Evolutionary conservation across 2,113 vertebrate genomes (phyloP).

Genomic region (Perca schrenkii): DNA sequence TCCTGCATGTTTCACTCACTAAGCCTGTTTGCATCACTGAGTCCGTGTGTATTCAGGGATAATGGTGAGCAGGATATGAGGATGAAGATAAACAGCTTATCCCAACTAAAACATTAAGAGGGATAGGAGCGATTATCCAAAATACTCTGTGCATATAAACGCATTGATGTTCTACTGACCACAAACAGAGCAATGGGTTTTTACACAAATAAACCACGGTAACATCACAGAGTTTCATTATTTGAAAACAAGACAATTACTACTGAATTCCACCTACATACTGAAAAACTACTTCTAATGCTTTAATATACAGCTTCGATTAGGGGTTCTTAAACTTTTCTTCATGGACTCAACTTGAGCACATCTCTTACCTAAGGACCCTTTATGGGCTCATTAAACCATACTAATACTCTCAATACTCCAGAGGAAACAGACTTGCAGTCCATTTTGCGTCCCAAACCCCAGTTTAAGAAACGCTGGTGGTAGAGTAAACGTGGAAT

Average conservation of each 20-base stretch:
- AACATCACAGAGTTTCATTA: constrained; percentile 86
- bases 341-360: constrained; percentile 56
- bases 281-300: constrained; percentile 92
- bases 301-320: constrained; percentile 82
- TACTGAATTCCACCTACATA: constrained; percentile 89
- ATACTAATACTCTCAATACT: constrained; percentile 11
- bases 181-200: constrained; percentile 62
- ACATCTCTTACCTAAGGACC: constrained; percentile 23
- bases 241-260: constrained; percentile 89
- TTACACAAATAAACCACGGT: constrained; percentile 86
- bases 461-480: constrained; percentile 75
- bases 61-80: constrained; percentile 52
- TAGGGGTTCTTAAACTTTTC: constrained; percentile 72
- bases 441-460: constrained; percentile 34
- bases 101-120: constrained; percentile 55
- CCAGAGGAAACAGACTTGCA: constrained; percentile 2
- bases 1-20: constrained; percentile 54
- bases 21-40: constrained; percentile 50
- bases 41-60: constrained; percentile 51
- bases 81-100: constrained; percentile 66
- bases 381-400: constrained; percentile 23
- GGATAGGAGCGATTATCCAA: constrained; percentile 59
- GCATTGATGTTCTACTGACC: constrained; percentile 65
- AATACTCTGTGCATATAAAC: constrained; percentile 53
- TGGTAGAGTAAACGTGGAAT: constrained; percentile 87